These are phyloP conservation scores for Scomber japonicus DNA, from an alignment of 2,113 vertebrate genomes.

Conservation along the genomic window DNA sequence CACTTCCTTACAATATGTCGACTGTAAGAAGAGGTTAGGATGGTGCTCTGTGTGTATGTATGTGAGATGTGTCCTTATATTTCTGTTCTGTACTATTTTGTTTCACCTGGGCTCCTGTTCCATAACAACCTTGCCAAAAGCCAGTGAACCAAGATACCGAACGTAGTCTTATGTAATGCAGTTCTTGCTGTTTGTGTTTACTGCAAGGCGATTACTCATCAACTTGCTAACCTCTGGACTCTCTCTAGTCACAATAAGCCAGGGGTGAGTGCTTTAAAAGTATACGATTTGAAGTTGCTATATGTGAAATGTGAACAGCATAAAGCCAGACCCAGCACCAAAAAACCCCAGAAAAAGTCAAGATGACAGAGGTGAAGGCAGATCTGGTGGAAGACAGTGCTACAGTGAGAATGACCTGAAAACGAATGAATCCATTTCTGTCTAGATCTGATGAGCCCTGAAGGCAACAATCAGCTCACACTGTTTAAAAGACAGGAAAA, in stretches of 20 bases:
- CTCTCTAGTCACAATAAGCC: constrained; percentile 37
- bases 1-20: not conserved
- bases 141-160: constrained; percentile 40
- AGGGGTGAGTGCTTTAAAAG: constrained; percentile 42
- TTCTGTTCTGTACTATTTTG: not conserved
- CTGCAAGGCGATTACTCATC: constrained; percentile 66
- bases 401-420: constrained; percentile 25
- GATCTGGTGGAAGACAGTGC: constrained; percentile 9
- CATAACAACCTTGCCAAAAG: constrained; percentile 37
- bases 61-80: constrained; percentile 12
- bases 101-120: constrained; percentile 16
- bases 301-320: constrained; percentile 32
- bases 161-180: constrained; percentile 31
- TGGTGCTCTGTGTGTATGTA: not conserved
- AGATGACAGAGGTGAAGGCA: constrained; percentile 8
- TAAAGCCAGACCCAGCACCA: constrained; percentile 9
- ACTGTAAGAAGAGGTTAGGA: not conserved
- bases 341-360: constrained; percentile 4
- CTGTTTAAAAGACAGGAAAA: constrained; percentile 1
- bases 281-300: constrained; percentile 8
- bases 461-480: constrained; percentile 21
- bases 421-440: constrained; percentile 46
- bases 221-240: constrained; percentile 51
- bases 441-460: constrained; percentile 38
- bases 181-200: constrained; percentile 46